Evolutionary conservation across 2,797 vertebrate species (phyloP).

Genomic region (Heterohyrax brucei): DNA sequence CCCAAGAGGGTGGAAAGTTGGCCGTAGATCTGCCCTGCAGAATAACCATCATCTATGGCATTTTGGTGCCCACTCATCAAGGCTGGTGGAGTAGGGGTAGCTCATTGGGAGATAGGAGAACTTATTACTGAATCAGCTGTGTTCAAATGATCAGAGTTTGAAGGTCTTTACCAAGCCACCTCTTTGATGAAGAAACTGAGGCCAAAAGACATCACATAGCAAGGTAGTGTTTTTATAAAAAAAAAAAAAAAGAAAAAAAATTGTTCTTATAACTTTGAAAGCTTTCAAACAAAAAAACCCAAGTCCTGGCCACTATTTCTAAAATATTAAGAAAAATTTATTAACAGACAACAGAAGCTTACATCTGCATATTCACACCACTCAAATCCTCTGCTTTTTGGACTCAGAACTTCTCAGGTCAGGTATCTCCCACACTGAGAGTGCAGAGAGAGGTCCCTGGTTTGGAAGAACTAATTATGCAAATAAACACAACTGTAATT

Average conservation of each 20-base stretch:
- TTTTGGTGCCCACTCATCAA: neutral
- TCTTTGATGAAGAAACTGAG: conserved; percentile 20
- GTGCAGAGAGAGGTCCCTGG: neutral
- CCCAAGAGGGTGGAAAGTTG: neutral
- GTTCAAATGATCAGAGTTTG: neutral
- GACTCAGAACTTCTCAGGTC: conserved; percentile 32
- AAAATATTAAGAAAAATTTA: conserved; percentile 40
- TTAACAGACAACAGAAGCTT: neutral
- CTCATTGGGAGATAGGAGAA: neutral
- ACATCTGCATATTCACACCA: neutral
- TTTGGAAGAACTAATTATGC: conserved; percentile 15
- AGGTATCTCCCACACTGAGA: neutral
- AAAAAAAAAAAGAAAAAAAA: no score
- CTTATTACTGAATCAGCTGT: neutral
- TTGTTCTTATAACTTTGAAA: neutral
- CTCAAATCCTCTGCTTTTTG: neutral
- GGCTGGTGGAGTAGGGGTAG: neutral
- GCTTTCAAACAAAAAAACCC: neutral
- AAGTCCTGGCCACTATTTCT: neutral
- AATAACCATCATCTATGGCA: neutral
- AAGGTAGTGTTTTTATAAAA: neutral
- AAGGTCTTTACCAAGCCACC: neutral
- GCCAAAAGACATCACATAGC: neutral
- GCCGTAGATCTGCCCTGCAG: neutral
- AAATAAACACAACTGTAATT: conserved; percentile 46